phyloP scores from a whole-genome alignment of 2,888 invertebrate species.

The Cheilosia pagana region DNA sequence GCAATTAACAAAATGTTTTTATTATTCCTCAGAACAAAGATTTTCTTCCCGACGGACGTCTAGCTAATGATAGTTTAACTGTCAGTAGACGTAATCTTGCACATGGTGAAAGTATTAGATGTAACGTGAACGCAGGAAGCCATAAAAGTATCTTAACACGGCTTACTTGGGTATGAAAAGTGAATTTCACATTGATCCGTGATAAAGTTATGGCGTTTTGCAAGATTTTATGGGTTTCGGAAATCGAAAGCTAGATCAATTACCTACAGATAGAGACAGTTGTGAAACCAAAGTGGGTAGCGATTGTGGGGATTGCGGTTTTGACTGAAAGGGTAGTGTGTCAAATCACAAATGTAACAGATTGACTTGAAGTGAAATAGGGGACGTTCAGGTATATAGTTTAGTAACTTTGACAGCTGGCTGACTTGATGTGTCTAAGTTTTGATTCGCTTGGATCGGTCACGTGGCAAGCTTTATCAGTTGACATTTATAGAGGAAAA shows the following conservation, averaged over 20 bases:
- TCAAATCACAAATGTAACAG: too few species aligned
- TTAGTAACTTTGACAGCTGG: too few species aligned
- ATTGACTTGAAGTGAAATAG: too few species aligned
- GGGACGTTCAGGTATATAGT: too few species aligned
- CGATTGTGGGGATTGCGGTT: not conserved
- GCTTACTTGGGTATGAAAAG: not conserved
- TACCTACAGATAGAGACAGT: not conserved
- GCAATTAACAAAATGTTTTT: not conserved
- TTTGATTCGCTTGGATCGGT: too few species aligned
- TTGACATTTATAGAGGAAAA: too few species aligned
- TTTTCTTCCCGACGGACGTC: not conserved
- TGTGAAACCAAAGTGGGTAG: not conserved
- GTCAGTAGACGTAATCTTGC: not conserved
- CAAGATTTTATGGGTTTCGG: constrained; percentile 48
- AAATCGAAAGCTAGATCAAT: constrained; percentile 57
- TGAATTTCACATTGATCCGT: not conserved
- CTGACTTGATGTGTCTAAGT: too few species aligned
- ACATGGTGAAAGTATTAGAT: not conserved
- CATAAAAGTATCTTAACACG: not conserved
- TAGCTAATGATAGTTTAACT: not conserved
- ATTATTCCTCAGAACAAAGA: not conserved
- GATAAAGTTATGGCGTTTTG: constrained; percentile 35
- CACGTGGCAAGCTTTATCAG: too few species aligned
- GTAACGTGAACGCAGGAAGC: constrained; percentile 28
- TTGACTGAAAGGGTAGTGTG: too few species aligned